These are phyloP conservation scores for Chrysemys picta DNA, from an alignment of 2,113 vertebrate species.

Conservation along the genomic window DNA sequence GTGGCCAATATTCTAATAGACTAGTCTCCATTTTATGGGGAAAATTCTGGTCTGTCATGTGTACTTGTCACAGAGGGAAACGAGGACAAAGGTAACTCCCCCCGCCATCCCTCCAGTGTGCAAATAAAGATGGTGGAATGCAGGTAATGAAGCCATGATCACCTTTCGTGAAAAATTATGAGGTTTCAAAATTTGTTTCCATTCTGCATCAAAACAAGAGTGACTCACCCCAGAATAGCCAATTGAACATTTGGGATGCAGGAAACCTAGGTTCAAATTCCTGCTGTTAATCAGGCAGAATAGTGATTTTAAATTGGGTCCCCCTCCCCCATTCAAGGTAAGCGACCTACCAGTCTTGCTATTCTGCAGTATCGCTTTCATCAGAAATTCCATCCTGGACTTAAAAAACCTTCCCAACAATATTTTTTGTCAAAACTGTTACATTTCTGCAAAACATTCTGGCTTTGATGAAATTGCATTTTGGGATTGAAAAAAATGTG, in stretches of 20 bases:
- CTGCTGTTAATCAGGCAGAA: not conserved
- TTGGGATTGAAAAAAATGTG: not conserved
- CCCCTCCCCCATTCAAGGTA: not conserved
- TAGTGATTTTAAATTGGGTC: not conserved
- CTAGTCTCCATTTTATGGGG: not conserved
- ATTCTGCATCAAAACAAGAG: not conserved
- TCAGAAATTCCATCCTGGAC: not conserved
- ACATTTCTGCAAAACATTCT: not conserved
- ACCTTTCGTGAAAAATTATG: not conserved
- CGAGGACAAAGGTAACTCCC: accelerated
- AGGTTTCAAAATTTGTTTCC: not conserved
- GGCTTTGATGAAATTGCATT: not conserved
- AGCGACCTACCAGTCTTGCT: not conserved
- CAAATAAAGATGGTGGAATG: not conserved
- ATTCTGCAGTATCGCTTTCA: not conserved
- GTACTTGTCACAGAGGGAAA: not conserved
- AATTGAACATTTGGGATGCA: not conserved
- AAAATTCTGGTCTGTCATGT: not conserved
- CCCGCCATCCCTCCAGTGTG: accelerated
- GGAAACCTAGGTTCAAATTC: not conserved
- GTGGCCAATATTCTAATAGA: not conserved
- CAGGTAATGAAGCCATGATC: not conserved
- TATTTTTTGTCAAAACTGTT: not conserved
- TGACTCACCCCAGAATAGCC: not conserved
- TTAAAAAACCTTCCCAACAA: not conserved